Evolutionary conservation across 1,140 invertebrate genomes (phyloP).

Genomic region (Zeugodacus cucurbitae): DNA sequence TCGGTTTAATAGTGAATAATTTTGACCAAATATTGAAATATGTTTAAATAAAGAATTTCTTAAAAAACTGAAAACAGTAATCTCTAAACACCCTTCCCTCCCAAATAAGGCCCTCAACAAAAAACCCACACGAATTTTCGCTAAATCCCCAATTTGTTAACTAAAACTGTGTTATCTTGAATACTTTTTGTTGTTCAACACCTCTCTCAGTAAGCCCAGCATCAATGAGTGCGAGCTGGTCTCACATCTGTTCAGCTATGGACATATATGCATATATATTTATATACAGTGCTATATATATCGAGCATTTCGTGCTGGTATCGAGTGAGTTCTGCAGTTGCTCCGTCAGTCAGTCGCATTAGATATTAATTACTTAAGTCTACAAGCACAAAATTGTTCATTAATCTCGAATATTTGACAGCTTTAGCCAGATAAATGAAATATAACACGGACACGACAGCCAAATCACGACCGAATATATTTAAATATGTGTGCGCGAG

Average conservation of each 20-base stretch:
- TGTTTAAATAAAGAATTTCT: too few species aligned
- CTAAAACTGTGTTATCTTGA: too few species aligned
- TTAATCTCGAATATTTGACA: slow-evolving; percentile 4
- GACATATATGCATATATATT: too few species aligned
- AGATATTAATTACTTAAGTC: background rate
- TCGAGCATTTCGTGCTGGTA: background rate
- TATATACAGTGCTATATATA: background rate
- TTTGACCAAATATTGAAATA: too few species aligned
- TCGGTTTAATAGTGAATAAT: too few species aligned
- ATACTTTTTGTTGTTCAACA: background rate
- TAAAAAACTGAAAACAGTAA: too few species aligned
- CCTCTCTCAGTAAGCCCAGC: background rate
- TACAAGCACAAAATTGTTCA: background rate
- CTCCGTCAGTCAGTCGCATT: background rate
- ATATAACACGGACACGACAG: background rate
- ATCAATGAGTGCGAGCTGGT: background rate
- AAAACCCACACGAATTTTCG: too few species aligned
- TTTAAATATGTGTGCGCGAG: too few species aligned
- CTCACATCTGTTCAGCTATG: background rate
- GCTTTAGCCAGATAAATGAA: slow-evolving; percentile 5
- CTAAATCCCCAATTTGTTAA: too few species aligned
- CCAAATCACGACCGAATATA: background rate
- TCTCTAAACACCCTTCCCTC: too few species aligned
- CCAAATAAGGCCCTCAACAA: too few species aligned
- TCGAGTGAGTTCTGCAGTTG: background rate